phyloP scores from a whole-genome alignment of 2,797 vertebrate species.

The Halcyon smyrnensis region DNA sequence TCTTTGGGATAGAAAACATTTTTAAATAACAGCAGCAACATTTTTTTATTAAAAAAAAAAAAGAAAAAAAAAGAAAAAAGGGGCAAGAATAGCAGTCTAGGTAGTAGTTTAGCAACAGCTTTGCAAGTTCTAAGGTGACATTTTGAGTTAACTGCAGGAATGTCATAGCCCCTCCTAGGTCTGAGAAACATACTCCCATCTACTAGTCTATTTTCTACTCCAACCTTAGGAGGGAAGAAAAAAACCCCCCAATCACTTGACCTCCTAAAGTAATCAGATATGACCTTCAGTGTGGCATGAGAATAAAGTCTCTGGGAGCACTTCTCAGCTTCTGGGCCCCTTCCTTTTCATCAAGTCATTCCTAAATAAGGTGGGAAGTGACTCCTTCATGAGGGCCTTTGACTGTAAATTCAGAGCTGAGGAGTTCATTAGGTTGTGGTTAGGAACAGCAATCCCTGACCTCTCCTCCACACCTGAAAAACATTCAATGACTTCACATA shows the following conservation, averaged over 20 bases:
- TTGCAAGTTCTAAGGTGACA: not conserved
- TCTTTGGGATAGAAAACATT: not conserved
- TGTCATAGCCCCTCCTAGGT: not conserved
- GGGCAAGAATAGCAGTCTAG: not conserved
- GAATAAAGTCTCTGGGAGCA: not conserved
- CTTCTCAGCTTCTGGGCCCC: not conserved
- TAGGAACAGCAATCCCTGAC: not conserved
- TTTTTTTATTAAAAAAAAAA: not conserved
- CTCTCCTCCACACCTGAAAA: not conserved
- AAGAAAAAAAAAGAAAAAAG: not conserved
- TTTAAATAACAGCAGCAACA: not conserved
- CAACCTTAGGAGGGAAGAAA: not conserved
- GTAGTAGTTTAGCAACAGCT: not conserved
- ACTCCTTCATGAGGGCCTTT: not conserved
- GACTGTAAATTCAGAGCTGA: not conserved
- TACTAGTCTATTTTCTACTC: not conserved
- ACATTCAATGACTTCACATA: not conserved
- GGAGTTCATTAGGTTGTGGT: not conserved
- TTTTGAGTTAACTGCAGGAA: not conserved
- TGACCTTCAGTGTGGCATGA: not conserved
- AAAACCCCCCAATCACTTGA: not conserved
- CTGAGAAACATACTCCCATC: not conserved
- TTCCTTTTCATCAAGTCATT: not conserved
- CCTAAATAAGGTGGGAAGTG: rapidly evolving
- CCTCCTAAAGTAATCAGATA: not conserved